Conservation (phyloP, 2,113 vertebrate species). For the Pagrus major region DNA sequence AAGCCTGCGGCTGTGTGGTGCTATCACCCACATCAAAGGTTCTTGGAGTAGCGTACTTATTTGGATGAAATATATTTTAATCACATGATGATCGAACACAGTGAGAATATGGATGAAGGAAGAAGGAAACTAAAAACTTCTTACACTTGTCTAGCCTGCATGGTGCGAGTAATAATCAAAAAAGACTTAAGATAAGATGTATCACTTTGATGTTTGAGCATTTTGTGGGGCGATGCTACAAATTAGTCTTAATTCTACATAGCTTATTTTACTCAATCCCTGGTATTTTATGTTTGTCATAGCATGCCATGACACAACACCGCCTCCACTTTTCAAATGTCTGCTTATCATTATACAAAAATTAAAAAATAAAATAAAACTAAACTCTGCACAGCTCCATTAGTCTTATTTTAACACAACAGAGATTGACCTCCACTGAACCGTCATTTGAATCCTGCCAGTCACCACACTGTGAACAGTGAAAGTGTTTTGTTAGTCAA, state of each 20-base stretch:
- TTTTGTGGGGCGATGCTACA: conserved; percentile 39
- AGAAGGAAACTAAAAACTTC: conserved; percentile 7
- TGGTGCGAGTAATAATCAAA: background rate
- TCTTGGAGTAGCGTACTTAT: background rate
- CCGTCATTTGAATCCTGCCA: conserved; percentile 18
- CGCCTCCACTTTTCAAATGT: conserved; percentile 13
- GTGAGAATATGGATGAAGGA: background rate
- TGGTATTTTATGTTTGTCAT: conserved; percentile 25
- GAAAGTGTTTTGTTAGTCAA: conserved; percentile 51
- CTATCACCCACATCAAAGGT: background rate
- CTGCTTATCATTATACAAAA: conserved; percentile 12
- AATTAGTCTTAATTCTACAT: conserved; percentile 32
- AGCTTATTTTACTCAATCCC: conserved; percentile 71
- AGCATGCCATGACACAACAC: conserved; percentile 18
- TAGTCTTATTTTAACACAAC: conserved; percentile 30
- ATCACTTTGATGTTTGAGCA: background rate
- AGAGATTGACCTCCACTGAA: conserved; percentile 2
- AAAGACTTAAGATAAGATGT: conserved; percentile 2
- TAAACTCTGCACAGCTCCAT: conserved; percentile 55
- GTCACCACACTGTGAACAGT: background rate
- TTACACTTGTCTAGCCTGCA: background rate
- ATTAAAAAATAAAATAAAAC: background rate
- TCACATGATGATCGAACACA: conserved; percentile 1
- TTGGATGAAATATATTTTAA: background rate
- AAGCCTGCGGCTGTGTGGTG: background rate